Percentiles rank a stretch among this genome's conserved stretches.
Evolutionary conservation across 2,888 invertebrate species (phyloP).

Genomic region (Euphydryas editha): DNA sequence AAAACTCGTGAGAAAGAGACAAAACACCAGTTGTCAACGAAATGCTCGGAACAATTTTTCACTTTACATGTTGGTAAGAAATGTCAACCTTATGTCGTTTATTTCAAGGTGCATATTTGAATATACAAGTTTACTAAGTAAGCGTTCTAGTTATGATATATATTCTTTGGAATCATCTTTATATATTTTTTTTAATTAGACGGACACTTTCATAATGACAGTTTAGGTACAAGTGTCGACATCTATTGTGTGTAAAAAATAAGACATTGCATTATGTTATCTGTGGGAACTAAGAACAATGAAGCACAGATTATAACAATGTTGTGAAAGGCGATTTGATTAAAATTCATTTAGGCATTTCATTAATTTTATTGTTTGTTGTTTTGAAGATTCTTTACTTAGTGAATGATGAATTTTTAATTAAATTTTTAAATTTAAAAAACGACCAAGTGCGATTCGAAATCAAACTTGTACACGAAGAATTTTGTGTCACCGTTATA

Average conservation of each 20-base stretch:
- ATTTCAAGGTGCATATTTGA: no score
- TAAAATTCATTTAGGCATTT: conserved; percentile 14
- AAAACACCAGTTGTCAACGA: no score
- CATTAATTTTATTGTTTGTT: conserved; percentile 4
- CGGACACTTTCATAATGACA: conserved; percentile 15
- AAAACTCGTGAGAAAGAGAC: no score
- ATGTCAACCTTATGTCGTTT: no score
- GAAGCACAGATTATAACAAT: conserved; percentile 24
- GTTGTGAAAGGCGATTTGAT: conserved; percentile 25
- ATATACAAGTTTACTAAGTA: no score
- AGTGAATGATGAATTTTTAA: neutral
- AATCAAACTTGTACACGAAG: no score
- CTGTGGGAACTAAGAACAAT: conserved; percentile 35
- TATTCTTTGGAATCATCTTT: no score
- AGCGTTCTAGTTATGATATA: no score
- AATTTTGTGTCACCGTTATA: no score
- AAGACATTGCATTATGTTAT: conserved; percentile 18
- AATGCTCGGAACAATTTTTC: no score
- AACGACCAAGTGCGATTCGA: no score
- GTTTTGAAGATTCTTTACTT: neutral
- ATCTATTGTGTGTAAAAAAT: conserved; percentile 34
- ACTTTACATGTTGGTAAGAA: no score
- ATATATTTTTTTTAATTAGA: conserved; percentile 10
- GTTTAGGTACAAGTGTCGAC: conserved; percentile 27
- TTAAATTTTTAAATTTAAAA: neutral